phyloP scores from a whole-genome alignment of 2,113 vertebrate genomes.

The Nestor notabilis region DNA sequence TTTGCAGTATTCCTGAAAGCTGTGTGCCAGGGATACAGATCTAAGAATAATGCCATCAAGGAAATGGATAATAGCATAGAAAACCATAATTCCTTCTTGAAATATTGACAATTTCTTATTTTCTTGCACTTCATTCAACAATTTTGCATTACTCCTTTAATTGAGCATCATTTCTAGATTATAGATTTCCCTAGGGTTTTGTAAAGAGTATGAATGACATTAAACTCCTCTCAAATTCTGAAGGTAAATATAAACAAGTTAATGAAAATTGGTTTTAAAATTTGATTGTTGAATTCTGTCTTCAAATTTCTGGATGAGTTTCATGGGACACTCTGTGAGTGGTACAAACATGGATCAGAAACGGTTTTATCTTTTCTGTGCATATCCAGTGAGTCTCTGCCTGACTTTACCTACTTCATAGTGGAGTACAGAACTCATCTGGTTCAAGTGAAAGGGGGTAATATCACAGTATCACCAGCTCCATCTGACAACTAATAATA shows the following conservation, averaged over 20 bases:
- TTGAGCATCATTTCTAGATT: neutral
- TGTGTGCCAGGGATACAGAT: neutral
- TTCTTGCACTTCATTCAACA: neutral
- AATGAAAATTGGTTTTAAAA: neutral
- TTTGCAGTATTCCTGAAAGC: neutral
- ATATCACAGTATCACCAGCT: neutral
- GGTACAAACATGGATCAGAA: neutral
- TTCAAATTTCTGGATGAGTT: neutral
- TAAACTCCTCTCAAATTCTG: neutral
- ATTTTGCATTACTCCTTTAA: neutral
- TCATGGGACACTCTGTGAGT: neutral
- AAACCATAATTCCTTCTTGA: neutral
- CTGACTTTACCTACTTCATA: fast-evolving
- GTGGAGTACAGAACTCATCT: neutral
- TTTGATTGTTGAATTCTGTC: neutral
- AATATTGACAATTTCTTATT: neutral
- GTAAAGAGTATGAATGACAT: neutral
- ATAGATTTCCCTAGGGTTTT: neutral
- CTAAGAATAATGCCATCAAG: neutral
- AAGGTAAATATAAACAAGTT: neutral
- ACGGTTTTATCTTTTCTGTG: neutral
- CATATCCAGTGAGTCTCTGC: neutral
- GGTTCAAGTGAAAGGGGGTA: neutral
- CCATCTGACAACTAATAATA: neutral
- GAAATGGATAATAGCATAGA: neutral